Evolutionary conservation across 1,140 invertebrate species (phyloP).

Genomic region (Melitaea cinxia): DNA sequence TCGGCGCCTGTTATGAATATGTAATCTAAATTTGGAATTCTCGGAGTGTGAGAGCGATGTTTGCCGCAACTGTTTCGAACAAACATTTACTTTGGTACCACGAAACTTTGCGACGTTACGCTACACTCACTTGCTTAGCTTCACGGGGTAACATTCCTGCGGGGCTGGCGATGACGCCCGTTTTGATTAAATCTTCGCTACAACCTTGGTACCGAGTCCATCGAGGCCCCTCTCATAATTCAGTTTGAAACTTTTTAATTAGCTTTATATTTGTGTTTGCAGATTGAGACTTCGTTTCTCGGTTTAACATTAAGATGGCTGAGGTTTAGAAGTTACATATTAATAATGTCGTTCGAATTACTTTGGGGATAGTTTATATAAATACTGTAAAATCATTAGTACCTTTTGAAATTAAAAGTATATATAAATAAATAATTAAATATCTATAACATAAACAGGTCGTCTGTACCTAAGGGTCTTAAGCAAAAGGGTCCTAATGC

Average conservation of each 20-base stretch:
- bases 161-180: constrained; percentile 52
- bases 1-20: constrained; percentile 80
- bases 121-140: constrained; percentile 30
- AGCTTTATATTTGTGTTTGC: constrained; percentile 82
- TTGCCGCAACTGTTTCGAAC: constrained; percentile 72
- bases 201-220: constrained; percentile 75
- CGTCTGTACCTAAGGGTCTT: too few species aligned
- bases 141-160: constrained; percentile 48
- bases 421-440: too few species aligned
- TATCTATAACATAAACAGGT: too few species aligned
- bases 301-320: constrained; percentile 74
- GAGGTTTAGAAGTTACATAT: constrained; percentile 54
- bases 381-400: not conserved
- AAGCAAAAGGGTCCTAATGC: too few species aligned
- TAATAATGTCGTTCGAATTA: constrained; percentile 33
- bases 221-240: constrained; percentile 80
- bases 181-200: constrained; percentile 73
- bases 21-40: constrained; percentile 82
- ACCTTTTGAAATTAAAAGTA: too few species aligned
- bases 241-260: constrained; percentile 82
- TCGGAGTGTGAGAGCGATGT: constrained; percentile 77
- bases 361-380: not conserved
- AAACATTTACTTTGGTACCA: constrained; percentile 75
- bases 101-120: constrained; percentile 58
- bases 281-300: constrained; percentile 76